phyloP scores from a whole-genome alignment of 2,797 vertebrate species.

The Heterohyrax brucei region DNA sequence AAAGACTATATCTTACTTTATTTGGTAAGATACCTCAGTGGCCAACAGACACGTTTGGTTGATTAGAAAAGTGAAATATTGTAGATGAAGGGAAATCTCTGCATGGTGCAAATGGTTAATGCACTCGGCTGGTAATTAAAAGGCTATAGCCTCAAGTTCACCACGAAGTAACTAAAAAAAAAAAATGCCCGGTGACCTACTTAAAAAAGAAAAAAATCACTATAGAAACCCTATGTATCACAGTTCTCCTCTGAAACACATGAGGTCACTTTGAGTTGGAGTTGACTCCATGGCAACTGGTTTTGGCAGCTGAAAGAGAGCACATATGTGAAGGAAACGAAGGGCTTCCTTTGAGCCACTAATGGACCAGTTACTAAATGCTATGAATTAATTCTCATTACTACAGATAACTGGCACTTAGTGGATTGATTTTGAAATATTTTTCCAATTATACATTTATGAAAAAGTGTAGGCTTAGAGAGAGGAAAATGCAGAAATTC shows the following conservation, averaged over 20 bases:
- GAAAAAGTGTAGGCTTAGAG: not conserved
- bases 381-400: slow-evolving; percentile 18
- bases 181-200: not conserved
- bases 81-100: slow-evolving; percentile 68
- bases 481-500: not conserved
- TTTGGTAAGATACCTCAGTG: slow-evolving; percentile 71
- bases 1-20: slow-evolving; percentile 81
- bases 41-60: slow-evolving; percentile 37
- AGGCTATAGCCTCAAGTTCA: not conserved
- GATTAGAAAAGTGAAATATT: slow-evolving; percentile 67
- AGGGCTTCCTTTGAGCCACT: not conserved
- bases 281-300: not conserved
- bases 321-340: not conserved
- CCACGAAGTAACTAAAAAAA: not conserved
- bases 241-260: not conserved
- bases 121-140: not conserved
- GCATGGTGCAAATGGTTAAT: not conserved
- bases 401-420: not conserved
- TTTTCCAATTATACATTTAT: not conserved
- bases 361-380: not conserved
- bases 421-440: slow-evolving; percentile 3
- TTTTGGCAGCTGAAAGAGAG: slow-evolving; percentile 67
- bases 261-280: not conserved
- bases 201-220: not conserved
- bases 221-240: not conserved